Percentiles rank a stretch among this genome's conserved stretches.
Evolutionary conservation across 2,888 invertebrate genomes (phyloP).

Genomic region (Dryocosmus kuriphilus): DNA sequence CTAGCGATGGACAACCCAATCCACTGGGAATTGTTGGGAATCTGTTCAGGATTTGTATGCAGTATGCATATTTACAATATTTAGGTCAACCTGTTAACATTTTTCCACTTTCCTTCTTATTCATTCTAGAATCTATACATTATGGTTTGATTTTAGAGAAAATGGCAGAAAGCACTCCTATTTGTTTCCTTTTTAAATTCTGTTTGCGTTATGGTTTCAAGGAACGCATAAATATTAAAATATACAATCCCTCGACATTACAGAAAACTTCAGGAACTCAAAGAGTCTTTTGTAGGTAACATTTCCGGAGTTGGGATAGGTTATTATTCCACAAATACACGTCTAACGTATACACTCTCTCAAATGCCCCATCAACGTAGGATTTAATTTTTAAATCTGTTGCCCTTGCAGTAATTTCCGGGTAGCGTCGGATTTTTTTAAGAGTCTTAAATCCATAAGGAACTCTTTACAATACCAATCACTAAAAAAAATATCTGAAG

Average conservation of each 20-base stretch:
- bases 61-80: not conserved
- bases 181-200: constrained; percentile 19
- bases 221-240: constrained; percentile 1
- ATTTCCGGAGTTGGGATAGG: not conserved
- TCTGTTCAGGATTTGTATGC: too few species aligned
- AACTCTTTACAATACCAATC: too few species aligned
- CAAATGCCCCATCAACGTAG: not conserved
- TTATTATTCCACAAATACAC: not conserved
- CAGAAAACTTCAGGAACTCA: not conserved
- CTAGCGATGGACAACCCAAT: constrained; percentile 26
- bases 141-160: not conserved
- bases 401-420: not conserved
- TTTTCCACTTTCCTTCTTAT: not conserved
- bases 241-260: not conserved
- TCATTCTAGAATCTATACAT: not conserved
- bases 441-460: not conserved
- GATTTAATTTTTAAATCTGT: not conserved
- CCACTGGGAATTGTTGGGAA: not conserved
- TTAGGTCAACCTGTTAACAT: constrained; percentile 11
- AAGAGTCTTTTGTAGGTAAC: not conserved
- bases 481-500: too few species aligned
- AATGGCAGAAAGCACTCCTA: not conserved
- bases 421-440: not conserved
- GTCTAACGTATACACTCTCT: not conserved
- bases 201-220: not conserved